phyloP scores from a whole-genome alignment of 2,888 invertebrate genomes.

The Bellardia bayeri region DNA sequence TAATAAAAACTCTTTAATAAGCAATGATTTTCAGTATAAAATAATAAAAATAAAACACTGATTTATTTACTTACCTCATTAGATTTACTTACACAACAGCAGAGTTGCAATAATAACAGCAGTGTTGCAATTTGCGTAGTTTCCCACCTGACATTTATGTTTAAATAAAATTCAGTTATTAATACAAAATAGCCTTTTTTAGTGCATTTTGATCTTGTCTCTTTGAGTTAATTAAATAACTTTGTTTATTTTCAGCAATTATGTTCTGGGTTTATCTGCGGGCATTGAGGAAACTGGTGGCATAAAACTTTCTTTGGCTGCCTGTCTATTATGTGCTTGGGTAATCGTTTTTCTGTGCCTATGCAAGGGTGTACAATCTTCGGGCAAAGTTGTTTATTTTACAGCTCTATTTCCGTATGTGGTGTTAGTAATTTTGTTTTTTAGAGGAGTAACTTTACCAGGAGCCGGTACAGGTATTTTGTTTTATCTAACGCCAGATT shows the following conservation, averaged over 20 bases:
- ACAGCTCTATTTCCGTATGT: conserved; percentile 91
- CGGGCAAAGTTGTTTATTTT: conserved; percentile 92
- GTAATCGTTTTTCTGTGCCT: conserved; percentile 90
- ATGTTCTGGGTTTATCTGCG: conserved; percentile 86
- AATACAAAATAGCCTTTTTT: too few relatives aligned
- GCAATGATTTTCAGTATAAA: too few relatives aligned
- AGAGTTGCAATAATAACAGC: too few relatives aligned
- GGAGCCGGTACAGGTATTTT: conserved; percentile 91
- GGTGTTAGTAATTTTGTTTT: conserved; percentile 90
- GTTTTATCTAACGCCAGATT: conserved; percentile 92
- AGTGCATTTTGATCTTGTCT: too few relatives aligned
- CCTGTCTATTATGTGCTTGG: conserved; percentile 91
- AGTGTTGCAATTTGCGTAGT: too few relatives aligned
- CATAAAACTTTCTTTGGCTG: conserved; percentile 88
- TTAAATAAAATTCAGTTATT: too few relatives aligned
- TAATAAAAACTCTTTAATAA: too few relatives aligned
- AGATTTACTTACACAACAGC: too few relatives aligned
- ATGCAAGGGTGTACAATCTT: conserved; percentile 92
- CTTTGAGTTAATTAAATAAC: too few relatives aligned
- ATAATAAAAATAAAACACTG: too few relatives aligned
- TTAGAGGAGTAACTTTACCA: conserved; percentile 91
- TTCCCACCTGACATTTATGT: too few relatives aligned
- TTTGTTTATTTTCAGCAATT: conserved; percentile 84
- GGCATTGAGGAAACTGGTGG: conserved; percentile 90
- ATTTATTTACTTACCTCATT: too few relatives aligned